A percentile compares a stretch with the other conserved stretches of the same genome.
These are phyloP conservation scores for Tetramorium alpestre DNA, from an alignment of 1,140 invertebrate genomes.

Conservation along the genomic window DNA sequence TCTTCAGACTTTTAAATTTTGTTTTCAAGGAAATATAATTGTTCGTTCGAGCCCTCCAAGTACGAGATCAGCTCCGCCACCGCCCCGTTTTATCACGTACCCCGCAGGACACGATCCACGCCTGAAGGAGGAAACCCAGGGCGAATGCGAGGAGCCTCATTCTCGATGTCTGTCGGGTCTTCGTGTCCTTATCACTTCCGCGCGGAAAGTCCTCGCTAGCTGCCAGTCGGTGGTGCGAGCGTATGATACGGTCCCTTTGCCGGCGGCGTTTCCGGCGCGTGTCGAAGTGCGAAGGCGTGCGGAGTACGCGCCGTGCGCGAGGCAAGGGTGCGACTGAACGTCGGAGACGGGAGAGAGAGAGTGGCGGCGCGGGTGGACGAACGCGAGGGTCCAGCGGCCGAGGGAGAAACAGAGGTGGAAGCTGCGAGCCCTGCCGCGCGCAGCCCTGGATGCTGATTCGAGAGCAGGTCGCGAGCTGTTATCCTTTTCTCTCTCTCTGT, in stretches of 20 bases:
- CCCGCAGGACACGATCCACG: slow-evolving; percentile 61
- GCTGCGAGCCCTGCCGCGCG: slow-evolving; percentile 41
- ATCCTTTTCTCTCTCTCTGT: not conserved
- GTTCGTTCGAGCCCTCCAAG: not conserved
- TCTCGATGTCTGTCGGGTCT: not conserved
- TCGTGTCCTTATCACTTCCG: slow-evolving; percentile 8
- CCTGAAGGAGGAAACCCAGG: slow-evolving; percentile 46
- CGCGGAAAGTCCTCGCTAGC: not conserved
- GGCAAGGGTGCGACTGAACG: slow-evolving; percentile 67
- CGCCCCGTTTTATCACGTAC: slow-evolving; percentile 47
- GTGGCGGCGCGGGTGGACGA: slow-evolving; percentile 1
- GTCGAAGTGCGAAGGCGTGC: slow-evolving; percentile 30
- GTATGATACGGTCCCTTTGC: slow-evolving; percentile 4
- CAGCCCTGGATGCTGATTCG: slow-evolving; percentile 43
- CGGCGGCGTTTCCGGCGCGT: slow-evolving; percentile 36
- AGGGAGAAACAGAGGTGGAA: slow-evolving; percentile 48
- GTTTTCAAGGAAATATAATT: not conserved
- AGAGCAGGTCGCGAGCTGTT: slow-evolving; percentile 49
- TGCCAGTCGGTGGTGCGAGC: slow-evolving; percentile 9
- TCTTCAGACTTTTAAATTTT: not conserved
- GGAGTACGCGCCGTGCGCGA: slow-evolving; percentile 36
- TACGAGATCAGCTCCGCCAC: not conserved
- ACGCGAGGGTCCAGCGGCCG: not conserved
- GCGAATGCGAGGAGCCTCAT: slow-evolving; percentile 53
- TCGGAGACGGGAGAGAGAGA: slow-evolving; percentile 15